These are phyloP conservation scores for Idaea straminata DNA, from an alignment of 2,888 invertebrate species.

Conservation along the genomic window DNA sequence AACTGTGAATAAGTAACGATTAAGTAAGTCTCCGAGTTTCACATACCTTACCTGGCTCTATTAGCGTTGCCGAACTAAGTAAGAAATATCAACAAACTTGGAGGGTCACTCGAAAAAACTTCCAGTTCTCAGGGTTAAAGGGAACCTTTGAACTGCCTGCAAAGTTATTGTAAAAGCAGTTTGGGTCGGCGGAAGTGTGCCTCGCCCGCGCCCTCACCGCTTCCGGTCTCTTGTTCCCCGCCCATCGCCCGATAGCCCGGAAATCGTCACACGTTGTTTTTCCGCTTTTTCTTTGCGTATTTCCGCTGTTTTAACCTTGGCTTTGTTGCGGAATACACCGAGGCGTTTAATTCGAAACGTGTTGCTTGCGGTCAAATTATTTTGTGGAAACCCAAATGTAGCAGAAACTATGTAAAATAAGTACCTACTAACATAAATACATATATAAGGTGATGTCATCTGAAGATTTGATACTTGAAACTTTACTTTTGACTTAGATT, in stretches of 20 bases:
- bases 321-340: slow-evolving; percentile 16
- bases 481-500: too few species aligned
- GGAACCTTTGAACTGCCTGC: slow-evolving; percentile 24
- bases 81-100: slow-evolving; percentile 15
- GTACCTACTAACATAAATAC: too few species aligned
- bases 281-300: slow-evolving; percentile 32
- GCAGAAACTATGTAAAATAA: too few species aligned
- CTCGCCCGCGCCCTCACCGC: slow-evolving; percentile 27
- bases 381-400: not conserved
- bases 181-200: slow-evolving; percentile 31
- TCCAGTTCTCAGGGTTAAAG: slow-evolving; percentile 12
- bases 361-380: not conserved
- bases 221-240: slow-evolving; percentile 26
- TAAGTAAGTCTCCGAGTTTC: not conserved
- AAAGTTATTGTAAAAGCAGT: slow-evolving; percentile 26
- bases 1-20: not conserved
- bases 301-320: slow-evolving; percentile 28
- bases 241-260: slow-evolving; percentile 33
- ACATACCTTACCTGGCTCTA: not conserved
- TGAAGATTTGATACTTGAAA: too few species aligned
- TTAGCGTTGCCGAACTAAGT: slow-evolving; percentile 9
- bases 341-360: not conserved
- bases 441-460: too few species aligned
- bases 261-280: slow-evolving; percentile 38
- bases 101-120: slow-evolving; percentile 25